These are phyloP conservation scores for Nansenia antarctica DNA, from an alignment of 2,113 vertebrate genomes.

Conservation along the genomic window DNA sequence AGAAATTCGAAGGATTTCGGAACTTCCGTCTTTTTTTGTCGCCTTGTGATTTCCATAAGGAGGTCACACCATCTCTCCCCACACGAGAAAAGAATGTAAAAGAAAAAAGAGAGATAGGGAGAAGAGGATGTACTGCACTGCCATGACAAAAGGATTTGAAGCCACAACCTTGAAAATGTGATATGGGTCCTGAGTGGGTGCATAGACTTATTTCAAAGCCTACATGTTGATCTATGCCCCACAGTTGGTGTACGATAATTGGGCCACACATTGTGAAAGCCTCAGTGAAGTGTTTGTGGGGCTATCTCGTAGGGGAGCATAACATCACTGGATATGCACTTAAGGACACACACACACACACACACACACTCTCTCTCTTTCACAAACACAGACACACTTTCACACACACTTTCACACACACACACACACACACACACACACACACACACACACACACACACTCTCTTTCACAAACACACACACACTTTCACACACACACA, in stretches of 20 bases:
- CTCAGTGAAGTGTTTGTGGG: neutral
- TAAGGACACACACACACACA: neutral
- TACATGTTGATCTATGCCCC: neutral
- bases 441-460: too few relatives aligned
- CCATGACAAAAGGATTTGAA: neutral
- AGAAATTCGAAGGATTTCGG: neutral
- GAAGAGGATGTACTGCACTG: neutral
- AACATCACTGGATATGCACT: neutral
- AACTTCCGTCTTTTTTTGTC: neutral
- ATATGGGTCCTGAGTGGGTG: neutral
- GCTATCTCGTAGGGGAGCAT: neutral
- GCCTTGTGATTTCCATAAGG: neutral
- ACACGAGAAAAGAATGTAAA: too few relatives aligned
- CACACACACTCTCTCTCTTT: too few relatives aligned
- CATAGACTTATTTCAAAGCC: neutral
- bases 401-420: fast-evolving
- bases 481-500: neutral
- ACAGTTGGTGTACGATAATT: neutral
- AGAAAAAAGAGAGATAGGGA: too few relatives aligned
- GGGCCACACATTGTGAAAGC: neutral
- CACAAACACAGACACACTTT: neutral
- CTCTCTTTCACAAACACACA: neutral
- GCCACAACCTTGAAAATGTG: neutral
- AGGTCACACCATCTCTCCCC: neutral
- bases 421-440: too few relatives aligned